Base-by-base conservation (phyloP, 2,888 invertebrate genomes). In the Cheilosia grossa region DNA sequence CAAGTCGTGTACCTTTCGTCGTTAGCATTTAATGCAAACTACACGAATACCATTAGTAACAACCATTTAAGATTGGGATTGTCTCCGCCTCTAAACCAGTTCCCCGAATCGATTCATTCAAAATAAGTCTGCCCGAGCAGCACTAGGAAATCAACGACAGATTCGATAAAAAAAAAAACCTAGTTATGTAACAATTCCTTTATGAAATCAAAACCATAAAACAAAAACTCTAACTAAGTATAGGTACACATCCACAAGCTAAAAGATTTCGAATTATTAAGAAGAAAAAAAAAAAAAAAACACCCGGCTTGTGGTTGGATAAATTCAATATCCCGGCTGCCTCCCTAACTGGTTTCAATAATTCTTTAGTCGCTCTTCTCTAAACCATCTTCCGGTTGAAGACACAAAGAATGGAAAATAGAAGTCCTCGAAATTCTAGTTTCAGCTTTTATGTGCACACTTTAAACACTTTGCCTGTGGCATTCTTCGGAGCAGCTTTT, bases 381-480 rank as follows among this genome's bases (percentile, higher is more conserved):
- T 17, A 33, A 51, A 21, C 30, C 70, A 58, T 70, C 81, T 82
- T 82, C 77, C 77, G 82, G 70, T 82, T 70, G 47, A 70, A 69
- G 59, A 59, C 0, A 61, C 24, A 69, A 74, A 75, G 63, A 58
- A 51, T 63, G 21, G 54, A 54, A 37, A 37, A 17, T 15, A 21
- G 17, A 54, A 64, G 73, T 73, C 73, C 63, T 73, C 72, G 72
- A 69, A 19, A 21, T 47, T 47, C 47, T 47, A 19, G 1, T 47
- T 47, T 47, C 47, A 47, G 47, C 19, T 47, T 10, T 7, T 9
- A 19, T 47, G 19, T 47, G 44, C 47, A 10, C 47, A 47, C 19
- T 47, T 47, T 17, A 47, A 19, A 7, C 2, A 47, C 10, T 47
- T 4, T 1, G 17, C 6, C n/a, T 44, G 17, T 19, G 47, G 7